phyloP scores from a whole-genome alignment of 2,797 vertebrate genomes.

The Odontamblyopus lacepedii region DNA sequence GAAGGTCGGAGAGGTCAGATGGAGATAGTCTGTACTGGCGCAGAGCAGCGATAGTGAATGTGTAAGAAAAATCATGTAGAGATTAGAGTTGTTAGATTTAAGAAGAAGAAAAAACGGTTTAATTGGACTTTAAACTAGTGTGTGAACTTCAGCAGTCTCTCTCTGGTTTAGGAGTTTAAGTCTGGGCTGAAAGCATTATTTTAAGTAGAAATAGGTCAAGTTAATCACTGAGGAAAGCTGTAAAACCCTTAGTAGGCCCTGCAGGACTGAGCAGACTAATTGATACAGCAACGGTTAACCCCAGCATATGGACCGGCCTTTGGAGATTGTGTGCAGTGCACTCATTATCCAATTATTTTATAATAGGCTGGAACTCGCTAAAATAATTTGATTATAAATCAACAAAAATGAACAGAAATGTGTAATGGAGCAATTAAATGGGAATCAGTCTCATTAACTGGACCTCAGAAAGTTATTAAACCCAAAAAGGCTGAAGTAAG shows the following conservation, averaged over 20 bases:
- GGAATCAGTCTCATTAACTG: slow-evolving; percentile 14
- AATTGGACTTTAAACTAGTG: slow-evolving; percentile 4
- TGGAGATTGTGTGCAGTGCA: slow-evolving; percentile 17
- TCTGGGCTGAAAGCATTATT: slow-evolving; percentile 7
- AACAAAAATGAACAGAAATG: slow-evolving; percentile 11
- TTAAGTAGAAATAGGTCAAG: slow-evolving; percentile 10
- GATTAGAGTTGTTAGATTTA: neutral
- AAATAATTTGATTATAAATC: slow-evolving; percentile 23
- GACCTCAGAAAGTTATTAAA: slow-evolving; percentile 14
- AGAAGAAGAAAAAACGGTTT: neutral
- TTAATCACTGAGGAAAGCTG: slow-evolving; percentile 6
- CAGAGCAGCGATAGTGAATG: neutral
- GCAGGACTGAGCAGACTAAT: slow-evolving; percentile 17
- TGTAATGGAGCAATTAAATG: slow-evolving; percentile 14
- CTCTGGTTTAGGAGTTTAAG: neutral
- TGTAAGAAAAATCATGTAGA: neutral
- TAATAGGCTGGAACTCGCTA: slow-evolving; percentile 17
- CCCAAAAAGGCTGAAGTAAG: neutral
- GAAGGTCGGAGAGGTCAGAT: neutral
- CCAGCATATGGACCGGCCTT: slow-evolving; percentile 10
- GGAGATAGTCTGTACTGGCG: neutral
- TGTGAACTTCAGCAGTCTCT: slow-evolving; percentile 7
- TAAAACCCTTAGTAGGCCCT: slow-evolving; percentile 7
- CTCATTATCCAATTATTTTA: slow-evolving; percentile 22
- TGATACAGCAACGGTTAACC: slow-evolving; percentile 9